A percentile compares a stretch with the other conserved stretches of the same genome.
Conservation (phyloP, 2,113 vertebrate genomes). For the Sturnira hondurensis region DNA sequence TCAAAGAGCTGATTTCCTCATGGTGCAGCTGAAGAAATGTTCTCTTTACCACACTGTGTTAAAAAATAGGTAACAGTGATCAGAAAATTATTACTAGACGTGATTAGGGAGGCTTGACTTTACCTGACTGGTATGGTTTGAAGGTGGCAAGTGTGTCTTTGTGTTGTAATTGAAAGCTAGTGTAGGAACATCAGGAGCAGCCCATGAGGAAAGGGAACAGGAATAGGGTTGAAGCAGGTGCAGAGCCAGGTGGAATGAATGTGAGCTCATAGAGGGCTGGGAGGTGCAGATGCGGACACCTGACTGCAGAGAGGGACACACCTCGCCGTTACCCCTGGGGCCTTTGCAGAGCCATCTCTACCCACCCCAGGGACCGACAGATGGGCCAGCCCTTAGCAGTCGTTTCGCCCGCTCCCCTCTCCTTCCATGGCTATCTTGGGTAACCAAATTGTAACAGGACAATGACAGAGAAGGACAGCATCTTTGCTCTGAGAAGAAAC, state of each 20-base stretch:
- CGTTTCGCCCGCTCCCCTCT: not conserved
- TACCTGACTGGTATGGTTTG: not conserved
- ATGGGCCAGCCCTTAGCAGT: not conserved
- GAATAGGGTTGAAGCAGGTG: not conserved
- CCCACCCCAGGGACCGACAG: not conserved
- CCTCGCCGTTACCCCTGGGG: not conserved
- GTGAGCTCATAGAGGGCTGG: not conserved
- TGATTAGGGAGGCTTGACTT: not conserved
- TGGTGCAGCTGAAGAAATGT: not conserved
- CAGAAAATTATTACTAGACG: not conserved
- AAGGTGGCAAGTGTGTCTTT: not conserved
- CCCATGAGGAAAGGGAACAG: not conserved
- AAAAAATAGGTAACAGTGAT: not conserved
- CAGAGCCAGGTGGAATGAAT: not conserved
- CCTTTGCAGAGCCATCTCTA: not conserved
- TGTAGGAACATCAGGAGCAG: not conserved
- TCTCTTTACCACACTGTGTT: not conserved
- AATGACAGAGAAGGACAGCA: not conserved
- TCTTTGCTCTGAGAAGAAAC: constrained; percentile 36
- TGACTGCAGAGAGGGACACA: not conserved
- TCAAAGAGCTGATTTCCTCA: not conserved
- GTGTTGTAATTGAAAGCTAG: not conserved
- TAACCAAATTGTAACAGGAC: not conserved
- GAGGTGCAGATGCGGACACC: not conserved
- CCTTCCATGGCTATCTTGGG: not conserved